Base-by-base conservation (phyloP, 2,797 vertebrate genomes). In the Acipenser transmontanus region DNA sequence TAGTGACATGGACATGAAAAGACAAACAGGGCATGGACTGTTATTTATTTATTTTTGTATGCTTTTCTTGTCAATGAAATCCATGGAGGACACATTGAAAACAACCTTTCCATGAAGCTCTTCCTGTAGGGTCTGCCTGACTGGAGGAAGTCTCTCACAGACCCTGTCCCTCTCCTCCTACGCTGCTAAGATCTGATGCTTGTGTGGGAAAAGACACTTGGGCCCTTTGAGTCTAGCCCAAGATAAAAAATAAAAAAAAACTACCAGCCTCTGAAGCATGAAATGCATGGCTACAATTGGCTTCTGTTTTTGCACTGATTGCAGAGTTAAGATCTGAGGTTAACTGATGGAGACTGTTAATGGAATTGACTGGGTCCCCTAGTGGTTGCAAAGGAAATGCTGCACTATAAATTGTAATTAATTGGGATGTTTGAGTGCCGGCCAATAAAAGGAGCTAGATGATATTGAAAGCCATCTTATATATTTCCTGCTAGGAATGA, bases 301-400 rank as follows among this genome's bases (percentile, higher is more conserved):
- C 73, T 74, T 72, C 69, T 70, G 71, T 72, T 73, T 59, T 57
- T 54, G 68, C 52, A 50, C 67, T 69, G 69, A 61, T 51, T 14
- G 63, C 59, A 47, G 60, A 63, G 73, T 70, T 82, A 85, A 73
- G 81, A 86, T 80, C 73, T 73, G 71, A 71, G 73, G 70, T 84
- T 88, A 90, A 88, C 84, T 88, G 87, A 89, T 89, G 80, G 82
- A 88, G 85, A 90, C 87, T 80, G 75, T 75, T 81, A 83, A 81
- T 72, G 81, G 81, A 83, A 83, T 82, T 75, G 81, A 78, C 83
- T 73, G 75, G 73, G 78, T 82, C 78, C 73, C 76, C 74, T 61
- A 72, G 80, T 65, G 79, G 74, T 70, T 73, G 57, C 63, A 74
- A 70, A 73, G 79, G 83, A 87, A 86, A 81, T 78, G 72, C 72